Base-by-base conservation (phyloP, 2,888 invertebrate genomes). In the Noctua comes region DNA sequence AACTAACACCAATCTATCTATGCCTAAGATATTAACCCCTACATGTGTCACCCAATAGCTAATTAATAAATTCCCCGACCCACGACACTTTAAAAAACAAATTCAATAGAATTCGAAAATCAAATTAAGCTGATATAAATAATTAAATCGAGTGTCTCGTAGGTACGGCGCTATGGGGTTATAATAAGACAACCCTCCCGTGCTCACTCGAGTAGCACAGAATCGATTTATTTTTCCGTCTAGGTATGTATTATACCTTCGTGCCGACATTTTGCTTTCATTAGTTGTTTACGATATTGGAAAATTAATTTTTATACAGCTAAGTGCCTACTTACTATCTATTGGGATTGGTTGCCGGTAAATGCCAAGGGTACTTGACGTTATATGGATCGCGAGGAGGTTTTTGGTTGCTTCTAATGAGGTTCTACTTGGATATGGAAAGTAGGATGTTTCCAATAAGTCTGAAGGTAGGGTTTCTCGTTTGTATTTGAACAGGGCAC, bases 171-270 rank as follows among this genome's bases (percentile, higher is more conserved):
- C 79, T 78, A 80, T 88, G 86, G 90, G 88, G 88, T 88, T 85
- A 87, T 89, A 88, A 88, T 86, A 86, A 90, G 90, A 91, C 90
- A 91, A 91, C 92, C 93, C 92, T 93, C 91, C 88, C 88, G 88
- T 90, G 91, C 80, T 89, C 93, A 90, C 88, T 91, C 89, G 90
- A 88, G 91, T 91, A 90, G 88, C 89, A 93, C 91, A 88, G 89
- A 93, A 94, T 93, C 93, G 90, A 94, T 94, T 94, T 93, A 94
- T 93, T 92, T 91, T 92, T 92, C 88, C 91, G 89, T 91, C 91
- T 93, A 83, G 82, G 78, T 80, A 81, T 69, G 64, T 77, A 77
- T 77, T 65, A 77, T 79, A 90, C 89, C 89, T 85, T 83, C 83
- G 83, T 86, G 86, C 82, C 90, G 88, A 90, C 88, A 89, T 90